Percentiles rank a stretch among this genome's conserved stretches.
phyloP scores from a whole-genome alignment of 1,140 invertebrate genomes.

The Microplitis mediator region DNA sequence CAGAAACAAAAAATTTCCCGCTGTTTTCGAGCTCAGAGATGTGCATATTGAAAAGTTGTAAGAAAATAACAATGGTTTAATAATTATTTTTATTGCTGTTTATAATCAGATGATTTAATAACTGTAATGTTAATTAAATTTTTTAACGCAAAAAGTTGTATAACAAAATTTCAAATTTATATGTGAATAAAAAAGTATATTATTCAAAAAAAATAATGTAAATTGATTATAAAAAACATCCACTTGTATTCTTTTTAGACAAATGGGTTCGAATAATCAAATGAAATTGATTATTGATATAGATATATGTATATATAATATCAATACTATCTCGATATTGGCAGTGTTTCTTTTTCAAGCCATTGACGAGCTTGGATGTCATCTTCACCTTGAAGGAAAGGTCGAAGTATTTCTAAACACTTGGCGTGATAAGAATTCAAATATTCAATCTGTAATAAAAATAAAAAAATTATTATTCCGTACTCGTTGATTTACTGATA shows the following conservation, averaged over 20 bases:
- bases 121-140: too few relatives aligned
- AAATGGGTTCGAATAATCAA: neutral
- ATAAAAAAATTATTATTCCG: neutral
- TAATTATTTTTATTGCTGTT: too few relatives aligned
- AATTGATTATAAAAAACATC: neutral
- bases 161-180: too few relatives aligned
- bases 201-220: neutral
- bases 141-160: too few relatives aligned
- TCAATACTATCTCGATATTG: slow-evolving; percentile 34
- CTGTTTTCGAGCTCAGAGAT: too few relatives aligned
- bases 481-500: too few relatives aligned
- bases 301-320: too few relatives aligned
- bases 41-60: too few relatives aligned
- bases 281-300: neutral
- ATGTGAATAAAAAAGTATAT: neutral
- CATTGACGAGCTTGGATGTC: slow-evolving; percentile 50
- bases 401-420: slow-evolving; percentile 46
- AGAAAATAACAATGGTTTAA: too few relatives aligned
- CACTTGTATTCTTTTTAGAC: neutral
- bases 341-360: slow-evolving; percentile 50
- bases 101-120: too few relatives aligned
- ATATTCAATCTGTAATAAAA: slow-evolving; percentile 49
- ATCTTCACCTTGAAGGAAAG: slow-evolving; percentile 47
- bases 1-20: too few relatives aligned
- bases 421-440: slow-evolving; percentile 53